These are phyloP conservation scores for Speoplatyrhinus poulsoni DNA, from an alignment of 2,113 vertebrate genomes.

Conservation along the genomic window DNA sequence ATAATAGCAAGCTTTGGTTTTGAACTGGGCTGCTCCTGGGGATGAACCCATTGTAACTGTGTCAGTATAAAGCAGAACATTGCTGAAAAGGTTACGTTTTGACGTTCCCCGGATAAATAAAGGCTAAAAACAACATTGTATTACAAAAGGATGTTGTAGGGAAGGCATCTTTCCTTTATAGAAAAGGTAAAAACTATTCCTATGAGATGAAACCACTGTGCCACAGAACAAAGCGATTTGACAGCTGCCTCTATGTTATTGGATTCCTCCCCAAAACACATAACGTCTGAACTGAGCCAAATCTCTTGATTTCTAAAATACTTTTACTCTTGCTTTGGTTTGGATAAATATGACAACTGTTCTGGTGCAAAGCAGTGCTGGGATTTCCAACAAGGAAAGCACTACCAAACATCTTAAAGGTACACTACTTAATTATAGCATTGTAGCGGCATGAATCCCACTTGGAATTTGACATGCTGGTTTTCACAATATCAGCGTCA, in stretches of 20 bases:
- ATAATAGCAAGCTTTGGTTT: slow-evolving; percentile 5
- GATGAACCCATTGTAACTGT: background rate
- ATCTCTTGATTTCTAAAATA: slow-evolving; percentile 6
- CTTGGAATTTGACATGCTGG: too few species aligned
- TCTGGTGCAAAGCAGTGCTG: background rate
- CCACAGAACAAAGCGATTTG: slow-evolving; percentile 14
- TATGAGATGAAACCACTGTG: slow-evolving; percentile 14
- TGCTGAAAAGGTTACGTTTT: background rate
- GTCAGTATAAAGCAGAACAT: background rate
- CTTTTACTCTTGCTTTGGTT: background rate
- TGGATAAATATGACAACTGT: slow-evolving; percentile 10
- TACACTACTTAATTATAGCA: too few species aligned
- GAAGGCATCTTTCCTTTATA: slow-evolving; percentile 5
- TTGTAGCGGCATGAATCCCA: too few species aligned
- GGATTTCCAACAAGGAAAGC: too few species aligned
- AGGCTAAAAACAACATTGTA: background rate
- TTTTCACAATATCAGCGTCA: too few species aligned
- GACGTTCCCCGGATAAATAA: slow-evolving; percentile 12
- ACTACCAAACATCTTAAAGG: too few species aligned
- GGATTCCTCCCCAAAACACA: slow-evolving; percentile 4
- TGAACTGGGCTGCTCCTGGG: background rate
- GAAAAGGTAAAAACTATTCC: slow-evolving; percentile 13
- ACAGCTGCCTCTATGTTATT: background rate
- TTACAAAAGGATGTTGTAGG: background rate
- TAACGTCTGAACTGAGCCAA: slow-evolving; percentile 6